These are phyloP conservation scores for Watersipora subatra DNA, from an alignment of 1,140 invertebrate species.

Conservation along the genomic window DNA sequence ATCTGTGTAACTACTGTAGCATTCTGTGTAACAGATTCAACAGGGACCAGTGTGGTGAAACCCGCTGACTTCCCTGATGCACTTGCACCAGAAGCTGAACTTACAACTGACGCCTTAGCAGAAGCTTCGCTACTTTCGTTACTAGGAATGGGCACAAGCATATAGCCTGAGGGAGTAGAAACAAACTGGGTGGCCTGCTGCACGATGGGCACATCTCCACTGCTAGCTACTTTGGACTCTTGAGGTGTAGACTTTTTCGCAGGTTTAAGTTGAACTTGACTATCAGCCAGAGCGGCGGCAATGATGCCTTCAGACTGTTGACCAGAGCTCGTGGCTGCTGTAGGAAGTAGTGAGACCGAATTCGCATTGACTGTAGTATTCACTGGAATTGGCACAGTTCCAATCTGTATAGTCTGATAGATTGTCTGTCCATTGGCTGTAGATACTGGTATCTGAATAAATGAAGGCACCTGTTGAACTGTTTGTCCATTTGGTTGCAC, in stretches of 20 bases:
- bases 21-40: no score
- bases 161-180: neutral
- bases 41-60: no score
- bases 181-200: neutral
- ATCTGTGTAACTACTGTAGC: no score
- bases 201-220: slow-evolving; percentile 11
- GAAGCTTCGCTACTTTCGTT: no score
- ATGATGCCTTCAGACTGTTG: neutral
- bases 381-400: slow-evolving; percentile 1
- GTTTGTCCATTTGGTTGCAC: slow-evolving; percentile 16
- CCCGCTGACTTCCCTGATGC: no score
- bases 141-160: neutral
- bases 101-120: no score
- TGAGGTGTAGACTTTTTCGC: neutral
- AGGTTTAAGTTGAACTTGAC: slow-evolving; percentile 1
- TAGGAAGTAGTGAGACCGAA: neutral
- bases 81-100: no score
- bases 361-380: neutral
- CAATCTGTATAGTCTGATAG: slow-evolving; percentile 72
- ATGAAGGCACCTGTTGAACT: slow-evolving; percentile 14
- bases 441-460: slow-evolving; percentile 56
- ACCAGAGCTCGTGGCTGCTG: neutral
- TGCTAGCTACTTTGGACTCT: slow-evolving; percentile 4
- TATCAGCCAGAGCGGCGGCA: neutral
- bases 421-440: slow-evolving; percentile 77